A percentile compares a stretch with the other conserved stretches of the same genome.
phyloP scores from a whole-genome alignment of 1,140 invertebrate species.

The Leguminivora glycinivorella region DNA sequence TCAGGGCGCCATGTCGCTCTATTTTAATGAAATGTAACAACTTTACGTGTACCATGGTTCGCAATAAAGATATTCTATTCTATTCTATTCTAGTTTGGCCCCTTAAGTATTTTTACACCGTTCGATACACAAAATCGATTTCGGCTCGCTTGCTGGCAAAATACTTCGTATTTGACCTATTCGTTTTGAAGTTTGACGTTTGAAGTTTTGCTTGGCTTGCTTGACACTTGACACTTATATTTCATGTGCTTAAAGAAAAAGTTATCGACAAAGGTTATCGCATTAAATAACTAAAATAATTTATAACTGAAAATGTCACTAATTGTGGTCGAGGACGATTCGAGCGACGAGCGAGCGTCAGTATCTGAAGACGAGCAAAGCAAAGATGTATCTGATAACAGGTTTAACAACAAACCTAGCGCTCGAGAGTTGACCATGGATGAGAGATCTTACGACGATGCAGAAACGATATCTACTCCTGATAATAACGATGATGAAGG shows the following conservation, averaged over 20 bases:
- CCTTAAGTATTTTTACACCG: not conserved
- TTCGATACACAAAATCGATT: too few species aligned
- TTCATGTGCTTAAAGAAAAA: not conserved
- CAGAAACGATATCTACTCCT: not conserved
- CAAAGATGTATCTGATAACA: not conserved
- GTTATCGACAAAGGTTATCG: not conserved
- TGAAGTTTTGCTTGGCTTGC: too few species aligned
- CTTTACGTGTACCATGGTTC: too few species aligned
- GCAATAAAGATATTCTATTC: too few species aligned
- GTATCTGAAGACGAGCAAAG: not conserved
- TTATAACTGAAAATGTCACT: conserved; percentile 25
- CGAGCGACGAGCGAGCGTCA: not conserved
- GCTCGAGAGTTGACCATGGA: not conserved
- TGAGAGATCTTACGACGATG: not conserved
- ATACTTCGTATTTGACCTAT: too few species aligned
- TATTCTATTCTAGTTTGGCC: too few species aligned
- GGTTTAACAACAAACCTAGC: not conserved
- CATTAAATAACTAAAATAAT: not conserved
- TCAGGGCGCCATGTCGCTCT: too few species aligned
- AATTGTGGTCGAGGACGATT: conserved; percentile 12
- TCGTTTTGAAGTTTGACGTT: too few species aligned
- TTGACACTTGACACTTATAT: not conserved
- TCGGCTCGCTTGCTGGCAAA: too few species aligned
- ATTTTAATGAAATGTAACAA: too few species aligned
- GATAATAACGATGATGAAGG: not conserved